Percentiles rank a stretch among this genome's conserved stretches.
Conservation (phyloP, 2,113 vertebrate genomes). For the Sisor rabdophorus region DNA sequence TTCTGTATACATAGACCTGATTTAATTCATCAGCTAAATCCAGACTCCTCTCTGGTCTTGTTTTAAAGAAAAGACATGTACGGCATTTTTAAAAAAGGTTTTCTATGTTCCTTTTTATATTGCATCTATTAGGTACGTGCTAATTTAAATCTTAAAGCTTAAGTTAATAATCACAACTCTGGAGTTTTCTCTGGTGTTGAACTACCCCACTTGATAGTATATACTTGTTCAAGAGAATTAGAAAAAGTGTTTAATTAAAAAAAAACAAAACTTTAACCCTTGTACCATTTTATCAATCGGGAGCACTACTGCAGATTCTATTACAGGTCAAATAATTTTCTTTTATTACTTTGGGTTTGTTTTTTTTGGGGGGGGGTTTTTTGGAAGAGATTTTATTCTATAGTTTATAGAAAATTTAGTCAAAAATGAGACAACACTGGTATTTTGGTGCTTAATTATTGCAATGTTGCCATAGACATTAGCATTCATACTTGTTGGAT, state of each 20-base stretch:
- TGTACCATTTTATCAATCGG: slow-evolving; percentile 13
- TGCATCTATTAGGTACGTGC: not conserved
- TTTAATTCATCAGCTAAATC: not conserved
- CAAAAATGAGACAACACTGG: slow-evolving; percentile 34
- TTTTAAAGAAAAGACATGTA: not conserved
- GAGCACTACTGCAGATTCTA: slow-evolving; percentile 31
- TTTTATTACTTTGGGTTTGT: not conserved
- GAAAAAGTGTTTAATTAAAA: not conserved
- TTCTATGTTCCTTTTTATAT: not conserved
- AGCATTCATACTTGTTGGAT: not conserved
- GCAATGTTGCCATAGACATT: slow-evolving; percentile 28
- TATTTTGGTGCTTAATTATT: slow-evolving; percentile 35
- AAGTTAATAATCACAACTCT: not conserved
- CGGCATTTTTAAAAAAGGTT: not conserved
- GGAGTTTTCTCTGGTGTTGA: not conserved
- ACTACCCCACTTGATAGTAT: not conserved
- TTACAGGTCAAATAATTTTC: slow-evolving; percentile 30
- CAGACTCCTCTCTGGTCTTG: not conserved
- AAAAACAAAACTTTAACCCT: not conserved
- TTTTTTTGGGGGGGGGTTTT: too few relatives aligned
- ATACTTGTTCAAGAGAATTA: not conserved
- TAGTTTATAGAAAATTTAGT: slow-evolving; percentile 17
- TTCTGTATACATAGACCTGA: not conserved
- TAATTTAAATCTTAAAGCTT: slow-evolving; percentile 8
- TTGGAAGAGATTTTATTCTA: not conserved